Evolutionary conservation across 2,113 vertebrate genomes (phyloP), one percentile per base, ranked within the genome.

Genomic region (Manacus vitellinus): DNA sequence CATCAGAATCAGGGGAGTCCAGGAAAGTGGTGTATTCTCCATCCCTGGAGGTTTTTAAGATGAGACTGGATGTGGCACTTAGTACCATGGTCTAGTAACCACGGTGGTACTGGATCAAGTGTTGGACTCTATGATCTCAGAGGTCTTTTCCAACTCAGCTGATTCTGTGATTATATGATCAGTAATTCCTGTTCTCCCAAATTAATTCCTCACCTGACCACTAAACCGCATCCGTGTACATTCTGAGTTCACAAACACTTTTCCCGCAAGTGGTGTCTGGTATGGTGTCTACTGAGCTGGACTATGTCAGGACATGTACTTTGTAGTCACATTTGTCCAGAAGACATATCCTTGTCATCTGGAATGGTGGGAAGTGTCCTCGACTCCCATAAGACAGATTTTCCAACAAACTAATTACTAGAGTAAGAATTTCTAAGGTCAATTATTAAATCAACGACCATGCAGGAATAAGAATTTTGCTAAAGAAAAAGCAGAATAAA

Each of bases 211-310:
- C 28, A 28, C 1, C 4, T 66, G 54, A 70, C 21, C 13, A 21
- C 18, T 59, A 44, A 55, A n/a, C 3, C 1, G 2, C 0, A 0
- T 28, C 14, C 35, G 3, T 46, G 33, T 16, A 19, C 1, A 23
- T 70, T 83, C 30, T 73, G 59, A 66, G 12, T 35, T 88, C 41
- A 30, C 30, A 88, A 68, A 63, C 5, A 14, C 1, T 73, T 43
- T 56, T 66, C 4, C n/a, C 4, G n/a, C 9, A 14, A 6, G 8
- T 71, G 11, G 3, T 46, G n/a, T 92, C 58, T 68, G 30, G 11
- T 20, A 18, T 49, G 43, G 6, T 46, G 37, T 35, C 39, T 70
- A 30, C 13, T 43, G 8, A 76, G 49, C 8, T 78, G 27, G 14
- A 66, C 31, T 33, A 14, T 27, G 8, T 47, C 16, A 80, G 24